These are phyloP conservation scores for Eristalinus aeneus DNA, from an alignment of 2,888 invertebrate species.

Conservation along the genomic window DNA sequence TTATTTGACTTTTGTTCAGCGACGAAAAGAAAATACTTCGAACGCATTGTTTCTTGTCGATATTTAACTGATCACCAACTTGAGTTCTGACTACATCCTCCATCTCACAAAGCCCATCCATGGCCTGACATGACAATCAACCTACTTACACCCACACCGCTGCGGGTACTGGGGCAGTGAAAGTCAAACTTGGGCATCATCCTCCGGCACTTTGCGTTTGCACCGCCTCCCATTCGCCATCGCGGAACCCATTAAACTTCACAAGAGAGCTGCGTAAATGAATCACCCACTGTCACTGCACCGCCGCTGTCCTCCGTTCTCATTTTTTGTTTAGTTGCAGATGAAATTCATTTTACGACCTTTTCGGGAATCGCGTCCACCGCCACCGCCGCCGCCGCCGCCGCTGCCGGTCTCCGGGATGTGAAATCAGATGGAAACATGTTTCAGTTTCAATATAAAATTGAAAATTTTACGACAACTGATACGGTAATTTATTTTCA, in stretches of 20 bases:
- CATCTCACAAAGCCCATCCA: too few species aligned
- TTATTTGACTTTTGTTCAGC: too few species aligned
- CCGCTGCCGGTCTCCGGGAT: conserved; percentile 6
- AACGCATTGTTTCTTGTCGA: too few species aligned
- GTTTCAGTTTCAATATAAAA: conserved; percentile 68
- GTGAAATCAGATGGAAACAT: conserved; percentile 66
- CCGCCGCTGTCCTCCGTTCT: not conserved
- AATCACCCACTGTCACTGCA: conserved; percentile 31
- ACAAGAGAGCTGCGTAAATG: conserved; percentile 8
- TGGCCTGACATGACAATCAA: too few species aligned
- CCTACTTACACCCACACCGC: too few species aligned
- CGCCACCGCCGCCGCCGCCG: not conserved
- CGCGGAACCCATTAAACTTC: not conserved
- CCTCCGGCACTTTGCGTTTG: not conserved
- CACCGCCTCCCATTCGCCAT: not conserved
- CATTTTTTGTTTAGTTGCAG: conserved; percentile 6
- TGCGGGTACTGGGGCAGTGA: not conserved
- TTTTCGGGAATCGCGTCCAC: conserved; percentile 32
- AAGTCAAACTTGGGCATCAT: not conserved
- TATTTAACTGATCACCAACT: too few species aligned
- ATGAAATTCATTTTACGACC: conserved; percentile 58
- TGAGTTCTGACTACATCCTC: too few species aligned
- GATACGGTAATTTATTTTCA: conserved; percentile 69
- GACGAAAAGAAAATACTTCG: too few species aligned
- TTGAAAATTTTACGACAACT: conserved; percentile 67